Evolutionary conservation across 1,140 invertebrate genomes (phyloP), one percentile per base, ranked within the genome.

Genomic region (Ephestia elutella): DNA sequence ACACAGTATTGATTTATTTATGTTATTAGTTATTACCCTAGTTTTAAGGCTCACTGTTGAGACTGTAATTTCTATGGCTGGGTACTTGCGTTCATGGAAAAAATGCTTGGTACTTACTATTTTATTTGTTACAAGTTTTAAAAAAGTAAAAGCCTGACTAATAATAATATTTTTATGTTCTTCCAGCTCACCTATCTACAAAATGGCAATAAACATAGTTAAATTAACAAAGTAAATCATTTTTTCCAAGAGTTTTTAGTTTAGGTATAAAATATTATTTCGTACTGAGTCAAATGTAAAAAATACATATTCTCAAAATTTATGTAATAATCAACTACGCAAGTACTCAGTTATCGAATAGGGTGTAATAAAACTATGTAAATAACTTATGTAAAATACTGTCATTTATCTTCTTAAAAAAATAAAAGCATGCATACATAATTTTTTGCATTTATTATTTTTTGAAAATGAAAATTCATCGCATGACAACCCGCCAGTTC

Each of bases 31-130:
- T 17, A 50, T 11, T 21, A 13, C 21, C 5, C 19, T 53, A 53
- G 15, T 25, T 53, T 53, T 53, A 53, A 53, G 20, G 19, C 20
- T 53, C 13, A 25, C 10, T 25, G 18, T 25, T 53, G 21, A 53
- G 50, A 53, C 50, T 53, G 50, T 53, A 53, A 15, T 44, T 44
- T 44, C 38, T 44, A 17, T 44, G n/a, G 10, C n/a, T 44, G 13
- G 5, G 38, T 44, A 15, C 38, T 44, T 44, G 38, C n/a, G 38
- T 44, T 15, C 15, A 2, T 44, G 38, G 38, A 15, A 44, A 44
- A 32, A 32, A 32, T 32, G 9, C 9, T 10, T 9, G 1, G 1
- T 32, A 10, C 30, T 32, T 32, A 10, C 1, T 32, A 32, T 32
- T 11, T 32, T 8, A 28, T 8, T 11, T 32, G 9, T 32, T 32